Evolutionary conservation across 2,888 invertebrate genomes (phyloP).

Genomic region (Eupithecia subfuscata): DNA sequence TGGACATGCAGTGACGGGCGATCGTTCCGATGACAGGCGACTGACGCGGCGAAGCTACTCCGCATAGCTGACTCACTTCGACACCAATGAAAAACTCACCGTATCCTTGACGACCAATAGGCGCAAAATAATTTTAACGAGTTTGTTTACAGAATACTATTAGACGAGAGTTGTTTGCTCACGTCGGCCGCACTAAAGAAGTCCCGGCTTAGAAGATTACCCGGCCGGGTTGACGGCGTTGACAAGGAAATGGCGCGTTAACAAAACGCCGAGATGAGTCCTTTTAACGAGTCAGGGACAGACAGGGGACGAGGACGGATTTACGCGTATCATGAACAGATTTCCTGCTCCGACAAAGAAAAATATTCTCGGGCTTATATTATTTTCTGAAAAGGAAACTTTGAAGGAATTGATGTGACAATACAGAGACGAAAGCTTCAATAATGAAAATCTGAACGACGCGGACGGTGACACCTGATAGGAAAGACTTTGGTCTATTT

Average conservation of each 20-base stretch:
- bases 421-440: conserved; percentile 49
- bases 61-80: conserved; percentile 75
- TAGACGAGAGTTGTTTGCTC: conserved; percentile 52
- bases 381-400: conserved; percentile 62
- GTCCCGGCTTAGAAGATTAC: conserved; percentile 72
- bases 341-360: conserved; percentile 78
- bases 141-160: conserved; percentile 58
- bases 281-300: conserved; percentile 76
- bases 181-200: conserved; percentile 50
- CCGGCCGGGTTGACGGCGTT: conserved; percentile 69
- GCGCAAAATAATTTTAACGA: conserved; percentile 62
- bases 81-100: conserved; percentile 68
- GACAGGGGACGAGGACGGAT: conserved; percentile 80
- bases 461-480: neutral
- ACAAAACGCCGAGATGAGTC: conserved; percentile 77
- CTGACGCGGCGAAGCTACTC: conserved; percentile 72
- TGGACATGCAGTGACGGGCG: conserved; percentile 82
- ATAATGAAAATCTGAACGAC: neutral
- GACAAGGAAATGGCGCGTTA: conserved; percentile 79
- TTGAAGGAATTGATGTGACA: conserved; percentile 45
- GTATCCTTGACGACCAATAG: conserved; percentile 63
- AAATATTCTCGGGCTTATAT: conserved; percentile 69
- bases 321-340: conserved; percentile 81
- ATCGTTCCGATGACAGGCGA: conserved; percentile 80
- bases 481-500: neutral